These are phyloP conservation scores for Smutsia gigantea DNA, from an alignment of 2,797 vertebrate species.

Conservation along the genomic window DNA sequence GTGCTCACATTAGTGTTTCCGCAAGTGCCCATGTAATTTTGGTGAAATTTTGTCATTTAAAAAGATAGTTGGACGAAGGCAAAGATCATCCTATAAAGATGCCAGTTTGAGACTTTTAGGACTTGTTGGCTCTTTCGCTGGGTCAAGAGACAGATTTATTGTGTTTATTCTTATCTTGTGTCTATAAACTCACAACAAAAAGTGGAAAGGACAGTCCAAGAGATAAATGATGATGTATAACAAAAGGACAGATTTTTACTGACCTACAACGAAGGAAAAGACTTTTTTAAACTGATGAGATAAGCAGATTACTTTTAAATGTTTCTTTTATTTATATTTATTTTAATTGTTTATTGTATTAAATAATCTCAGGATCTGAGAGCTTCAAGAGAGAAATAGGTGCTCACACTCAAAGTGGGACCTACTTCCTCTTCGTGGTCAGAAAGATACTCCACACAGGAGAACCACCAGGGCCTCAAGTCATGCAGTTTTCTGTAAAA, in stretches of 20 bases:
- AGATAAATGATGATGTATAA: not conserved
- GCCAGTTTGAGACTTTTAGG: not conserved
- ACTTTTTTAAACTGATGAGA: not conserved
- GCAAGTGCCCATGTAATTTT: not conserved
- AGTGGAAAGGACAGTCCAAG: not conserved
- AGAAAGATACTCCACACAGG: not conserved
- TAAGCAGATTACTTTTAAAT: not conserved
- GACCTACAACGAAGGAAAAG: not conserved
- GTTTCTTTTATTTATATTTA: not conserved
- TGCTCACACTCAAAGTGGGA: not conserved
- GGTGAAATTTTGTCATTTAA: not conserved
- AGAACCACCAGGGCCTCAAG: not conserved
- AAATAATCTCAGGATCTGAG: not conserved
- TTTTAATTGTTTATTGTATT: not conserved
- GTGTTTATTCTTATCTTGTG: not conserved
- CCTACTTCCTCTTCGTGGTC: not conserved
- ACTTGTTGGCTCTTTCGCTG: not conserved
- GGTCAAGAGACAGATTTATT: not conserved
- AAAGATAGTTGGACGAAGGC: not conserved
- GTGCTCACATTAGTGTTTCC: not conserved
- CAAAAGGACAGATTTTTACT: not conserved
- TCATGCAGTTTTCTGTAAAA: not conserved
- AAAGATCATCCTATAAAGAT: not conserved
- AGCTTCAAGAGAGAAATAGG: not conserved
- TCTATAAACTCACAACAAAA: constrained; percentile 16